Evolutionary conservation across 2,797 vertebrate species (phyloP).

Genomic region (Darevskia nairensis): DNA sequence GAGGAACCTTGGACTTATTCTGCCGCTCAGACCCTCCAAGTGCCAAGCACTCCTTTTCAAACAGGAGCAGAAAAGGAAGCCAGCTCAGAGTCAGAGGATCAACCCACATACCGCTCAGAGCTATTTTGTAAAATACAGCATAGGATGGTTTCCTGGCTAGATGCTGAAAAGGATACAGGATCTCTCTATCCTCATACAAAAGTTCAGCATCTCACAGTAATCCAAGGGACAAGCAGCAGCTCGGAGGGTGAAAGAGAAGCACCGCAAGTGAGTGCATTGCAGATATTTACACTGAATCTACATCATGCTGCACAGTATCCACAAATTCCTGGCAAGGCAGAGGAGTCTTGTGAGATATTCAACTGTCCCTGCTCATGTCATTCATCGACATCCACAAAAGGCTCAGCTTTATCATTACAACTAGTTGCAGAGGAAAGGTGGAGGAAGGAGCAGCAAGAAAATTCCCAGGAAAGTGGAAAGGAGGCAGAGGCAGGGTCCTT

Average conservation of each 20-base stretch:
- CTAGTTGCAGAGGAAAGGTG: neutral
- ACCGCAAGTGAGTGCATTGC: accelerated
- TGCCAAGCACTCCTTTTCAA: too few species aligned
- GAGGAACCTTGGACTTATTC: neutral
- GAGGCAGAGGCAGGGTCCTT: neutral
- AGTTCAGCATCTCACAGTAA: neutral
- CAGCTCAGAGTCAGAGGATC: neutral
- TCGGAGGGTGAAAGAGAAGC: neutral
- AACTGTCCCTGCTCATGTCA: neutral
- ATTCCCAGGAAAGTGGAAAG: neutral
- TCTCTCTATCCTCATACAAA: neutral
- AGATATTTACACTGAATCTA: neutral
- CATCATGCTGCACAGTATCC: neutral
- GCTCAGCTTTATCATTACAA: neutral
- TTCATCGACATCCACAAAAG: too few species aligned
- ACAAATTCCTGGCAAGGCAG: neutral
- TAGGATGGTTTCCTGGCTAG: neutral
- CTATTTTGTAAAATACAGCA: neutral
- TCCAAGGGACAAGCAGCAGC: too few species aligned
- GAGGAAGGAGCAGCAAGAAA: neutral
- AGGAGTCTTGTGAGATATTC: accelerated
- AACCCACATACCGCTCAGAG: neutral
- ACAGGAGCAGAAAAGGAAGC: too few species aligned
- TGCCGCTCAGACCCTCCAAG: too few species aligned
- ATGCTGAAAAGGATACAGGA: neutral